Conservation (phyloP, 2,113 vertebrate genomes). For the Pungitius pungitius region DNA sequence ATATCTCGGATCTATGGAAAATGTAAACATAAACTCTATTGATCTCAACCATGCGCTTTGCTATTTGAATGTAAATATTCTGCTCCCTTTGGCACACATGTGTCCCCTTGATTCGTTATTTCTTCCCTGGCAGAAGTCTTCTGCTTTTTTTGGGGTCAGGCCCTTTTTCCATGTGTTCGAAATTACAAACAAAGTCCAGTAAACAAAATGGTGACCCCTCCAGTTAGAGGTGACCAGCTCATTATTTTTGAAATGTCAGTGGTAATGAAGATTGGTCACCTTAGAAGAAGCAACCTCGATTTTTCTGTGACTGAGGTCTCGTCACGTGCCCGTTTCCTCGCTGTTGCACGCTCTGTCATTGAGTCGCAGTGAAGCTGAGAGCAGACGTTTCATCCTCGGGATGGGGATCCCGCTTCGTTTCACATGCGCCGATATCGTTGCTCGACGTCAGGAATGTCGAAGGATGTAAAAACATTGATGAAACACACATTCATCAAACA, state of each 20-base stretch:
- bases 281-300: constrained; percentile 43
- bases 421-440: constrained; percentile 23
- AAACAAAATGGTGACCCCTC: constrained; percentile 38
- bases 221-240: constrained; percentile 32
- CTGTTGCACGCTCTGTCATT: background rate
- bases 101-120: constrained; percentile 26
- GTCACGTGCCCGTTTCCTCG: constrained; percentile 18
- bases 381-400: no score
- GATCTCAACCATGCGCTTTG: constrained; percentile 25
- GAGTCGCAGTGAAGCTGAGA: constrained; percentile 14
- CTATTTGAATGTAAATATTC: constrained; percentile 41
- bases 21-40: constrained; percentile 29
- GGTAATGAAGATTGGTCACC: constrained; percentile 61
- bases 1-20: constrained; percentile 37
- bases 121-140: constrained; percentile 21
- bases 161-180: constrained; percentile 5
- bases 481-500: constrained; percentile 30
- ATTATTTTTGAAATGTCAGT: constrained; percentile 61
- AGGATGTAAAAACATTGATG: constrained; percentile 27
- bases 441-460: constrained; percentile 17
- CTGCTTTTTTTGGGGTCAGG: constrained; percentile 3
- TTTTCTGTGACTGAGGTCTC: constrained; percentile 54
- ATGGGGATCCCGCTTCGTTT: constrained; percentile 37
- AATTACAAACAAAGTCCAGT: constrained; percentile 20
- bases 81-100: constrained; percentile 27